Evolutionary conservation across 2,113 vertebrate genomes (phyloP).

Genomic region (Dendrocopos noguchii): DNA sequence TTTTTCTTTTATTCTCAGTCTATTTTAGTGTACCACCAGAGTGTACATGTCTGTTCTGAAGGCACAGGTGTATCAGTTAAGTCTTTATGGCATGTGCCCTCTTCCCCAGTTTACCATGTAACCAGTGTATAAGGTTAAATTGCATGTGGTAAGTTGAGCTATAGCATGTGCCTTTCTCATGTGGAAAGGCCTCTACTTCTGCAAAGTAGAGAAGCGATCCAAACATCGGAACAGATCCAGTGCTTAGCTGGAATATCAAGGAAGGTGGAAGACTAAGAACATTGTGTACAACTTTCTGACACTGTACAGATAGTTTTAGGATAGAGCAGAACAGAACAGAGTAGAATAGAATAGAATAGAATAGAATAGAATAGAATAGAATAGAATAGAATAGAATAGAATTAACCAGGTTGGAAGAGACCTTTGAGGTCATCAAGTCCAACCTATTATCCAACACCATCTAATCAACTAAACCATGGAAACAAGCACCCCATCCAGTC

Average conservation of each 20-base stretch:
- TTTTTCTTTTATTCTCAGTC: neutral
- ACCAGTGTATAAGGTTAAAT: neutral
- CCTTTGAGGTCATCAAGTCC: too few species aligned
- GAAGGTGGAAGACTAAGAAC: neutral
- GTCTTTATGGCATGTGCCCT: neutral
- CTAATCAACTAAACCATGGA: too few species aligned
- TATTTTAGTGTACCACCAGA: neutral
- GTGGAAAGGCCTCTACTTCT: neutral
- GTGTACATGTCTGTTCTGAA: neutral
- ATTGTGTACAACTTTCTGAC: neutral
- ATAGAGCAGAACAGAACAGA: too few species aligned
- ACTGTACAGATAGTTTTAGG: neutral
- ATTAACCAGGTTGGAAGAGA: too few species aligned
- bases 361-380: too few species aligned
- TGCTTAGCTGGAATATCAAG: neutral
- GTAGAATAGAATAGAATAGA: too few species aligned
- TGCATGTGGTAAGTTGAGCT: neutral
- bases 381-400: too few species aligned
- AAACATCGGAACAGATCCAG: neutral
- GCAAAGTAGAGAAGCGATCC: neutral
- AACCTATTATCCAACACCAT: too few species aligned
- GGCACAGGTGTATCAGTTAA: neutral
- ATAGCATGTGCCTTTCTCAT: neutral
- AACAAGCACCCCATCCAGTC: too few species aligned
- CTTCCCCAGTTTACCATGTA: neutral